These are phyloP conservation scores for Festucalex cinctus DNA, from an alignment of 2,113 vertebrate genomes.

Conservation along the genomic window DNA sequence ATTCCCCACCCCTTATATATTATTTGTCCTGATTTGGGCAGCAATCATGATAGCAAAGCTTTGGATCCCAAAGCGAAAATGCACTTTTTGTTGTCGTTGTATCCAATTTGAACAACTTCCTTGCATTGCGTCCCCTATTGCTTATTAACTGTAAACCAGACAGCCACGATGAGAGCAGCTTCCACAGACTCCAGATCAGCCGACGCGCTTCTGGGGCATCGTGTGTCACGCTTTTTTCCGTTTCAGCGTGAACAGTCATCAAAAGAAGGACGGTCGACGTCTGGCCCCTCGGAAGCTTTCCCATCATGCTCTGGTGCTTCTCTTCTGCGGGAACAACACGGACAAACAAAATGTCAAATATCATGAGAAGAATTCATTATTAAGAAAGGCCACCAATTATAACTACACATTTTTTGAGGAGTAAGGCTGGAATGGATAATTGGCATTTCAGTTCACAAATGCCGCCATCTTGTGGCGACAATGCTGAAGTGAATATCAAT, in stretches of 20 bases:
- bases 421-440: too few relatives aligned
- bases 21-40: not conserved
- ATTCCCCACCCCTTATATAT: not conserved
- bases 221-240: slow-evolving; percentile 26
- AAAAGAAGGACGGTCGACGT: slow-evolving; percentile 38
- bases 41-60: not conserved
- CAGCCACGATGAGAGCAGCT: slow-evolving; percentile 18
- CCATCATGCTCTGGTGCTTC: not conserved
- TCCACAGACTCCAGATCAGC: slow-evolving; percentile 17
- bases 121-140: not conserved
- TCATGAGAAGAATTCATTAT: too few relatives aligned
- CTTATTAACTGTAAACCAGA: not conserved
- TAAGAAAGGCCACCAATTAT: too few relatives aligned
- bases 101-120: not conserved
- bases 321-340: slow-evolving; percentile 6
- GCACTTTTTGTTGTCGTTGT: not conserved
- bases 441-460: too few relatives aligned
- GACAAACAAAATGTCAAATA: not conserved
- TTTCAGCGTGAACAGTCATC: slow-evolving; percentile 60
- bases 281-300: slow-evolving; percentile 22
- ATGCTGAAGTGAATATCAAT: too few relatives aligned
- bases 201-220: slow-evolving; percentile 45
- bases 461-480: too few relatives aligned
- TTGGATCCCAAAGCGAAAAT: not conserved
- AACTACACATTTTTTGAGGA: too few relatives aligned